Base-by-base conservation (phyloP, 2,888 invertebrate genomes). In the Tinea trinotella region DNA sequence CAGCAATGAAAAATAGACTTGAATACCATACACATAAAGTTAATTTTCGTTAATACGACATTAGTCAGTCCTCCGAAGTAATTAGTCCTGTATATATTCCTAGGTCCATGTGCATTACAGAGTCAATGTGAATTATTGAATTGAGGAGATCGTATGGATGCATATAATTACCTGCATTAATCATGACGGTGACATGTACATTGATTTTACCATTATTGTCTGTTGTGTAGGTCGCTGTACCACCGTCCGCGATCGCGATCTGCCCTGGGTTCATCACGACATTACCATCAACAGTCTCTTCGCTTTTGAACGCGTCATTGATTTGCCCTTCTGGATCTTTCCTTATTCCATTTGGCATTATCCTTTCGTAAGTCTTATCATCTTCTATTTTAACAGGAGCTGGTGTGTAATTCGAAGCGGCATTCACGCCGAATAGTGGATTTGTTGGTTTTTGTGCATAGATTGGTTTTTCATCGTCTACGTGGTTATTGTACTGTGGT, bases 121-220 rank as follows among this genome's bases (percentile, higher is more conserved):
- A 24, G 49, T 15, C 4, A 48, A 6, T 48, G 40, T 40, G 40
- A 13, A 7, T 30, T 30, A 30, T 30, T 30, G 30, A 30, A 30
- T 40, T 40, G 48, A 48, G 48, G 48, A 48, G 68, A 76, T 74
- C 76, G 71, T 78, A 82, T 77, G 83, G 84, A 86, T 83, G 85
- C 83, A 84, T 81, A 83, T 84, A 84, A 79, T 85, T 82, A 75
- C 90, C 90, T 65, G 91, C 91, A 73, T 92, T 92, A 71, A 94
- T 95, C 85, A 93, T 91, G 80, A 94, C 93, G 74, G 93, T 93
- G 75, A 94, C 93, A 88, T 92, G 93, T 76, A 93, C 93, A 88
- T 93, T 93, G 86, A 93, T 94, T 88, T 94, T 95, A 75, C 93
- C 94, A 87, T 94, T 94, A 84, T 92, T 87, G 77, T 91, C 91